These are phyloP conservation scores for Stenotaenia linearis DNA, from an alignment of 2,888 invertebrate genomes.

Conservation along the genomic window DNA sequence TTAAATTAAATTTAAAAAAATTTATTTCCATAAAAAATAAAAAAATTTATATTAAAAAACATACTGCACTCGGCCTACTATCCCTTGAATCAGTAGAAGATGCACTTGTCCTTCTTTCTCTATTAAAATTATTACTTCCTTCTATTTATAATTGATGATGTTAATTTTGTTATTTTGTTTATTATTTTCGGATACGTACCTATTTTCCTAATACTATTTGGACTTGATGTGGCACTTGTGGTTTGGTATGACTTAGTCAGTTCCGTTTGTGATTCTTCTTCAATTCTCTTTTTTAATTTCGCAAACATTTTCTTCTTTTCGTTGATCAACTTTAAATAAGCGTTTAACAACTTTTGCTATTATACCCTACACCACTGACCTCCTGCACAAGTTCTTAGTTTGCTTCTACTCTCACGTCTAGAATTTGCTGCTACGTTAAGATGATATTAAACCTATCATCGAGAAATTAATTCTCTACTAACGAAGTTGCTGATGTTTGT, in stretches of 20 bases:
- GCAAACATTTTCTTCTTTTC: constrained; percentile 64
- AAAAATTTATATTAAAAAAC: no score
- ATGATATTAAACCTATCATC: background rate
- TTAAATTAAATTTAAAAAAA: background rate
- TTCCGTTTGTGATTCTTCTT: constrained; percentile 60
- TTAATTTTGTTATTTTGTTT: background rate
- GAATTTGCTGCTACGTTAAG: background rate
- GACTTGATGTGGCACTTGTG: constrained; percentile 21
- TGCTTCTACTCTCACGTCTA: background rate
- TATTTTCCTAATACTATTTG: background rate
- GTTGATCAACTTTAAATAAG: background rate
- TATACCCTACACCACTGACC: background rate
- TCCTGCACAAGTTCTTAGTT: background rate
- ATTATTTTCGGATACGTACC: background rate
- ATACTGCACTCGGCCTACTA: background rate
- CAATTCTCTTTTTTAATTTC: constrained; percentile 80
- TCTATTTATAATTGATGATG: background rate
- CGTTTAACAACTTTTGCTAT: background rate
- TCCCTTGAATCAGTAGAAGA: background rate
- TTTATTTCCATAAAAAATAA: no score
- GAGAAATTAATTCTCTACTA: background rate
- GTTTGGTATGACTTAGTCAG: constrained; percentile 66
- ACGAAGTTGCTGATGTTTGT: background rate
- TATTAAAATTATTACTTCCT: constrained; percentile 36
- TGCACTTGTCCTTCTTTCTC: constrained; percentile 39